Evolutionary conservation across 2,797 vertebrate genomes (phyloP).

Genomic region (Sebastes jordani): DNA sequence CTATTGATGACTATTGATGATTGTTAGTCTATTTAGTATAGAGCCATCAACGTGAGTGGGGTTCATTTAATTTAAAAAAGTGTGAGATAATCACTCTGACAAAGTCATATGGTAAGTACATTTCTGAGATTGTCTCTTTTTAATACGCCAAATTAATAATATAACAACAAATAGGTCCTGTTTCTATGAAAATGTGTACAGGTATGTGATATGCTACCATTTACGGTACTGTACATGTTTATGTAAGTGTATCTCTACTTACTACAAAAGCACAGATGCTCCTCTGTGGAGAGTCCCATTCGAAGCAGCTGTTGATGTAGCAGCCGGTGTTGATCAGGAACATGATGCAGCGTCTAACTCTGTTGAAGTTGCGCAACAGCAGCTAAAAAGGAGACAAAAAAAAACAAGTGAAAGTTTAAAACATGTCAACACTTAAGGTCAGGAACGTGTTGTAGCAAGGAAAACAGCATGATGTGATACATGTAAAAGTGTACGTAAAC

Average conservation of each 20-base stretch:
- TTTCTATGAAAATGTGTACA: background rate
- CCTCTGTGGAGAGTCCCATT: slow-evolving; percentile 96
- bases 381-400: slow-evolving; percentile 78
- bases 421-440: background rate
- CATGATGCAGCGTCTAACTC: slow-evolving; percentile 91
- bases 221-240: background rate
- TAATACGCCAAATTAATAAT: background rate
- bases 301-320: slow-evolving; percentile 97
- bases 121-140: background rate
- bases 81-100: background rate
- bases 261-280: slow-evolving; percentile 98
- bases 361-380: slow-evolving; percentile 92
- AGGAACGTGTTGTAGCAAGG: background rate
- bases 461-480: background rate
- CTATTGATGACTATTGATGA: background rate
- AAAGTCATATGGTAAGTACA: too few relatives aligned
- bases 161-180: background rate
- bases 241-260: slow-evolving; percentile 63
- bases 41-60: background rate
- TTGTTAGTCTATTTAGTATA: background rate
- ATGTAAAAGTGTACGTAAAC: background rate
- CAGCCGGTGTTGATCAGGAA: slow-evolving; percentile 90
- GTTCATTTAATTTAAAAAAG: background rate
- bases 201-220: background rate
- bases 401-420: background rate